Conservation (phyloP, 2,888 invertebrate species). For the Galeopsomyia nigrocyanea region DNA sequence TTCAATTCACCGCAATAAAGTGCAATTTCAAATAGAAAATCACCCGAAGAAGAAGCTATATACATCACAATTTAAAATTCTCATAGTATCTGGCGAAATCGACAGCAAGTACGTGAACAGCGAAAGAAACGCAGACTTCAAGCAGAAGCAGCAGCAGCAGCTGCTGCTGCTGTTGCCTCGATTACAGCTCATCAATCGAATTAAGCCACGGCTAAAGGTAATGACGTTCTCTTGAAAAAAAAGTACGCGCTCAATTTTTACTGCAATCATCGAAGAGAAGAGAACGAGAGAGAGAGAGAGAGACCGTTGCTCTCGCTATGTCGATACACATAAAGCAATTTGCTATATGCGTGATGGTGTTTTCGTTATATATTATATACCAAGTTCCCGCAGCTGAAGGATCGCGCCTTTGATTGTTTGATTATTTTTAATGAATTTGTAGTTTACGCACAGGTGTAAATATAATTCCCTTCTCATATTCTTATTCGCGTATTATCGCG, state of each 20-base stretch:
- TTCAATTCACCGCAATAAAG: no score
- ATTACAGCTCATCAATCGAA: slow-evolving; percentile 55
- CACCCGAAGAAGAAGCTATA: no score
- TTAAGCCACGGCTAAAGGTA: slow-evolving; percentile 44
- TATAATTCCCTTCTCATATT: slow-evolving; percentile 21
- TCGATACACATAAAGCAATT: not conserved
- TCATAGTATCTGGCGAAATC: no score
- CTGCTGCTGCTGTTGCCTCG: slow-evolving; percentile 48
- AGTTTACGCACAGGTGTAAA: slow-evolving; percentile 38
- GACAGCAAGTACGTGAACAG: not conserved
- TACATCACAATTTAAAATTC: no score
- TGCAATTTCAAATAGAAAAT: no score
- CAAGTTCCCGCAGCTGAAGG: slow-evolving; percentile 28
- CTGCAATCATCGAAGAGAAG: slow-evolving; percentile 31
- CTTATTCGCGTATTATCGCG: slow-evolving; percentile 26
- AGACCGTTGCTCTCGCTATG: not conserved
- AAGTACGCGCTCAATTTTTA: slow-evolving; percentile 27
- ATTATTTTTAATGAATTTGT: slow-evolving; percentile 44
- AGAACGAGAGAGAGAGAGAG: not conserved
- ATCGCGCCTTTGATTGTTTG: slow-evolving; percentile 38
- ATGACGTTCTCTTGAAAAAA: slow-evolving; percentile 26
- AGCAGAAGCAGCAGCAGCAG: slow-evolving; percentile 40
- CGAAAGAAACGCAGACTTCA: slow-evolving; percentile 18
- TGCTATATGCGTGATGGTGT: slow-evolving; percentile 18
- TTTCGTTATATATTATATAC: no score